These are phyloP conservation scores for Etheostoma nigrum DNA, from an alignment of 2,797 vertebrate species.

Conservation along the genomic window DNA sequence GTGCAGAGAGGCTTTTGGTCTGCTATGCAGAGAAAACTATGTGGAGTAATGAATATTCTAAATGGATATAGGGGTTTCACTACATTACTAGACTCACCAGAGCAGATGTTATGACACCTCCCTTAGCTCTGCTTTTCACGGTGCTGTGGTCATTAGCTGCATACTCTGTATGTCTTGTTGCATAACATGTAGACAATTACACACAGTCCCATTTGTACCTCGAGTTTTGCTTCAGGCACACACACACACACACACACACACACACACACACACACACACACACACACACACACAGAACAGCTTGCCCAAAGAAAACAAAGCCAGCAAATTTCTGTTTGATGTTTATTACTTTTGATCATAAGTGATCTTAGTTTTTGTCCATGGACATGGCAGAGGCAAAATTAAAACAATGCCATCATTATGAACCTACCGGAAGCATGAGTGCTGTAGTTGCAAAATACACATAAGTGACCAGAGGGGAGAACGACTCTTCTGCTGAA, in stretches of 20 bases:
- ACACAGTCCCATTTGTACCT: constrained; percentile 72
- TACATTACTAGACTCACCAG: constrained; percentile 40
- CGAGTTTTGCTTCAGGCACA: constrained; percentile 50
- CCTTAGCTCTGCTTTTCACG: constrained; percentile 39
- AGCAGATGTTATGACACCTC: constrained; percentile 67
- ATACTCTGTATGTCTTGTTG: constrained; percentile 60
- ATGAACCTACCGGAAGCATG: constrained; percentile 24
- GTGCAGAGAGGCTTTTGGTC: constrained; percentile 44
- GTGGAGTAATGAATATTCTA: constrained; percentile 63
- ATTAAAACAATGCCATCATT: constrained; percentile 35
- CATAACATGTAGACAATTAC: constrained; percentile 79
- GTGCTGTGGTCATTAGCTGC: constrained; percentile 70
- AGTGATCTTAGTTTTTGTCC: constrained; percentile 53
- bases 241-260: constrained; percentile 32
- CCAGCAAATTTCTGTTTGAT: constrained; percentile 64
- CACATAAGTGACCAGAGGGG: constrained; percentile 28
- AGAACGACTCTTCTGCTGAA: constrained; percentile 25
- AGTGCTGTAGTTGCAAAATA: constrained; percentile 37
- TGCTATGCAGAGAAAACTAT: constrained; percentile 20
- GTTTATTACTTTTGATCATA: constrained; percentile 48
- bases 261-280: constrained; percentile 15
- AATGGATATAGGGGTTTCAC: constrained; percentile 31
- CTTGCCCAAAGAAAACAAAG: constrained; percentile 67
- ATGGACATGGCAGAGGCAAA: constrained; percentile 27
- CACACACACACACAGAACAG: constrained; percentile 49